Base-by-base conservation (phyloP, 2,888 invertebrate genomes). In the Candidula unifasciata region DNA sequence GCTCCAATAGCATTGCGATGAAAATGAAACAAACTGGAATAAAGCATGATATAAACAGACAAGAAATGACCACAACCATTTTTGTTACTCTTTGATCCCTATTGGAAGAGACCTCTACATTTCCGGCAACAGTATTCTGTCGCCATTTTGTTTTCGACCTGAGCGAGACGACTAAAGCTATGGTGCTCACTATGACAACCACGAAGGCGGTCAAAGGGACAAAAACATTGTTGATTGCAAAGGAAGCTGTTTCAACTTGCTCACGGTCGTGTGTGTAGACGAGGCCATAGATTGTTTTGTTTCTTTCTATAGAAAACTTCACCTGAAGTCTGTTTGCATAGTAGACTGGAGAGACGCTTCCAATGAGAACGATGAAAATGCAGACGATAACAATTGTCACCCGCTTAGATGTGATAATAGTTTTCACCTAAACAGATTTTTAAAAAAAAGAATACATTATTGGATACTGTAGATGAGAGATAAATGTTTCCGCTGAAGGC, bases 11-110 rank as follows among this genome's bases (percentile, higher is more conserved):
- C 81, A 71, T 71, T 5, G 16, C 73, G 27, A 73, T 81, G 35
- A 81, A 81, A 0, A 60, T 57, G 27, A 81, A 57, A 60, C 57
- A 81, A 21, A 81, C 57, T 3, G 81, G 81, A 37, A 81, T 71
- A 33, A 81, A 80, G n/a, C 77, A 78, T 8, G 77, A 21, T 2
- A 78, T 78, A n/a, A 78, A 78, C 6, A 78, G 64, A 33, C 68
- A 64, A 52, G 80, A 80, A 68, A 80, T 80, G 24, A 80, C 64
- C 33, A 69, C 18, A 10, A 80, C 52, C 80, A 80, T 80, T 68
- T 68, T 68, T 13, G 80, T 68, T 37, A 80, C 21, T 80, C 68
- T 68, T 33, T 68, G 80, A 27, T 80, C 80, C 3, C 80, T 68
- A 3, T 27, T 52, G 30, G 80, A 80, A 21, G 68, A 21, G 30